These are phyloP conservation scores for Colaptes auratus DNA, from an alignment of 2,113 vertebrate species.

Conservation along the genomic window DNA sequence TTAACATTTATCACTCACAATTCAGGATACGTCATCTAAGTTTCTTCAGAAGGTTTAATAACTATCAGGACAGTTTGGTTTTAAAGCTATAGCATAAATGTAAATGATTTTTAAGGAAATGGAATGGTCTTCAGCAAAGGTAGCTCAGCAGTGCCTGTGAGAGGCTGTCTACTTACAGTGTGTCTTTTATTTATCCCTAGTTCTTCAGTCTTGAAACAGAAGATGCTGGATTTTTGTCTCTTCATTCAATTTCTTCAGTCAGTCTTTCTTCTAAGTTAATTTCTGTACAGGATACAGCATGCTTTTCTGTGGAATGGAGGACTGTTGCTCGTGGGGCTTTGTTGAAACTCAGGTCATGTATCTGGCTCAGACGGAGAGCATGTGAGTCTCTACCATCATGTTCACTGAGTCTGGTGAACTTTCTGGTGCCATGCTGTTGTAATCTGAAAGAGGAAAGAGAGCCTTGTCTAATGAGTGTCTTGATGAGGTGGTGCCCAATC, in stretches of 20 bases:
- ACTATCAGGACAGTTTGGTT: neutral
- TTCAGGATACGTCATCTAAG: neutral
- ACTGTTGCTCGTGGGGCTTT: neutral
- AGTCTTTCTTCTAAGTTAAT: neutral
- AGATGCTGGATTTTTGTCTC: neutral
- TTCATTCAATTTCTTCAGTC: neutral
- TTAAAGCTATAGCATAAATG: neutral
- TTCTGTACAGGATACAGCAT: neutral
- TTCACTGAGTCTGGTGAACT: neutral
- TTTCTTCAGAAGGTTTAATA: neutral
- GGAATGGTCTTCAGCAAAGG: neutral
- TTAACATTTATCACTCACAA: neutral
- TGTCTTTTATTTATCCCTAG: neutral
- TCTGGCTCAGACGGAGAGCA: neutral
- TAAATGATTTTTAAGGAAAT: neutral
- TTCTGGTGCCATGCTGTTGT: neutral
- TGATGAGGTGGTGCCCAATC: neutral
- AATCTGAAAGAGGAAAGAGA: neutral
- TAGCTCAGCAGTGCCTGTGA: neutral
- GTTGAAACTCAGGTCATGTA: neutral
- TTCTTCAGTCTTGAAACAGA: neutral
- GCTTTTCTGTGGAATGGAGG: neutral
- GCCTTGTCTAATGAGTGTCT: neutral
- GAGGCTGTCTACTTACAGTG: neutral
- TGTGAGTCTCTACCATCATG: neutral